These are phyloP conservation scores for Macrostomum lignano DNA, from an alignment of 1,140 invertebrate species.

Conservation along the genomic window DNA sequence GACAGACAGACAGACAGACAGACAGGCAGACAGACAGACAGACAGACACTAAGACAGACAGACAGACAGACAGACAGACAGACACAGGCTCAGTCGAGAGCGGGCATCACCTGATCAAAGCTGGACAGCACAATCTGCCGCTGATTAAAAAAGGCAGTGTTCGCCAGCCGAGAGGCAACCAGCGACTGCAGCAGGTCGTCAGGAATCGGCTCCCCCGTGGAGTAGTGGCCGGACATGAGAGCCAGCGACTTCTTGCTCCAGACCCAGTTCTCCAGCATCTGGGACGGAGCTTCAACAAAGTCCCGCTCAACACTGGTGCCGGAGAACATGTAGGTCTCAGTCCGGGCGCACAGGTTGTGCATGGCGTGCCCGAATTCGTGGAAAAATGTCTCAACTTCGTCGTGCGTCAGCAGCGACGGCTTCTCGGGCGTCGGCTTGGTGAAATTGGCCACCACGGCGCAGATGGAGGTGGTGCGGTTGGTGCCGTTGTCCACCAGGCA, in stretches of 20 bases:
- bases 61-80: too few relatives aligned
- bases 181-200: slow-evolving; percentile 29
- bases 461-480: slow-evolving; percentile 25
- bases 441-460: slow-evolving; percentile 33
- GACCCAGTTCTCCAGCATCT: slow-evolving; percentile 36
- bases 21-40: too few relatives aligned
- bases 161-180: slow-evolving; percentile 27
- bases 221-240: slow-evolving; percentile 31
- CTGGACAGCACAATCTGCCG: slow-evolving; percentile 30
- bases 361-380: slow-evolving; percentile 35
- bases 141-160: slow-evolving; percentile 31
- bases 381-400: slow-evolving; percentile 34
- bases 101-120: slow-evolving; percentile 32
- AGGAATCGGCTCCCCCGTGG: slow-evolving; percentile 26
- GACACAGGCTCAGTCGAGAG: too few relatives aligned
- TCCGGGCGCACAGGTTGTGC: slow-evolving; percentile 31
- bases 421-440: slow-evolving; percentile 30
- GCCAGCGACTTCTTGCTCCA: slow-evolving; percentile 31
- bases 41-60: too few relatives aligned
- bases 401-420: slow-evolving; percentile 31
- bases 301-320: slow-evolving; percentile 29
- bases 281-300: slow-evolving; percentile 34
- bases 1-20: too few relatives aligned
- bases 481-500: slow-evolving; percentile 7
- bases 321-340: slow-evolving; percentile 11